phyloP scores from a whole-genome alignment of 2,113 vertebrate genomes.

The Serilophus lunatus region DNA sequence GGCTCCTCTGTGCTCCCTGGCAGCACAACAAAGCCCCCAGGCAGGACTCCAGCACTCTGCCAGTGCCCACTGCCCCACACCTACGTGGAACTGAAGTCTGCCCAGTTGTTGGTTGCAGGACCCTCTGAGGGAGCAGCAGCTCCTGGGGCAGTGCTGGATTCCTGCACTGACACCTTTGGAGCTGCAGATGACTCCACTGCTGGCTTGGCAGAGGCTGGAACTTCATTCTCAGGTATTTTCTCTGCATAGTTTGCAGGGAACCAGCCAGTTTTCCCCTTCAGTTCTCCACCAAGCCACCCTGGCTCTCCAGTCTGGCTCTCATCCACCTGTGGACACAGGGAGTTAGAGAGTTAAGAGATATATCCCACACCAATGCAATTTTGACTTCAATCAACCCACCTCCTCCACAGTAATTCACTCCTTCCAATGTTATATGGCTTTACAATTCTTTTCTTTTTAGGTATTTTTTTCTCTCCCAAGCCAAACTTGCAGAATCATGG shows the following conservation, averaged over 20 bases:
- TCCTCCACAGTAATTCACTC: background rate
- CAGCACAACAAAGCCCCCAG: background rate
- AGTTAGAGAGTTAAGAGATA: background rate
- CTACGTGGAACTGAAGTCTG: constrained; percentile 97
- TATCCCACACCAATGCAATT: background rate
- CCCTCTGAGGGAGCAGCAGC: constrained; percentile 59
- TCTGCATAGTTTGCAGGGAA: constrained; percentile 98
- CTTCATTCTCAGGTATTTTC: constrained; percentile 89
- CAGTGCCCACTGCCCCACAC: constrained; percentile 30
- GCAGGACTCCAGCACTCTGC: background rate
- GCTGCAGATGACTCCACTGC: constrained; percentile 42
- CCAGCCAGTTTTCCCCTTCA: constrained; percentile 95
- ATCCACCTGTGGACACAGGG: constrained; percentile 82
- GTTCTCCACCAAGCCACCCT: constrained; percentile 94
- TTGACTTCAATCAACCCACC: background rate
- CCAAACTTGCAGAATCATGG: background rate
- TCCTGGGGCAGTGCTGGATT: constrained; percentile 56
- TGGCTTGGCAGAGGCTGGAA: constrained; percentile 78
- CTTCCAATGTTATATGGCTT: background rate
- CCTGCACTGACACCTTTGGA: constrained; percentile 75
- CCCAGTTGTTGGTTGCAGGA: constrained; percentile 91
- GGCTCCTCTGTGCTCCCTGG: background rate
- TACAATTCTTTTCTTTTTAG: background rate
- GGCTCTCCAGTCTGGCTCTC: constrained; percentile 97
- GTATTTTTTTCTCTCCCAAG: no score